Base-by-base conservation (phyloP, 2,888 invertebrate genomes). In the Fragum fragum region DNA sequence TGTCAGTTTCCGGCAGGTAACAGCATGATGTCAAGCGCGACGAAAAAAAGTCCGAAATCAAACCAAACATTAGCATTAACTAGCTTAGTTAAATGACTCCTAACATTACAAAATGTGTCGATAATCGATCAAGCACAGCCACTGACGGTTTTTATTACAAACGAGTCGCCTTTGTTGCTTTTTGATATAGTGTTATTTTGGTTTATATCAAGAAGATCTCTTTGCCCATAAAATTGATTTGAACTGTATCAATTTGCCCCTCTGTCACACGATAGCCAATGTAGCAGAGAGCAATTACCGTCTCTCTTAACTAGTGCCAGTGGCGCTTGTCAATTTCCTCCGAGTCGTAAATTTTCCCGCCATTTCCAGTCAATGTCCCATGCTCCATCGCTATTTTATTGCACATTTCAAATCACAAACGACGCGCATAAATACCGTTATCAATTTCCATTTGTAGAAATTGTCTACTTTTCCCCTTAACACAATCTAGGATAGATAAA, bases 101-200 rank as follows among this genome's bases (percentile, higher is more conserved):
- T 63, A 76, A 76, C 63, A 52, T 57, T 52, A 70, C 39, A 59
- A 73, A 68, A 71, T 53, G 66, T 79, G 83, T 83, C 83, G 69
- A 79, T 73, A 79, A 73, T 76, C 36, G 68, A 76, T 76, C 76
- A 79, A 52, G 53, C 71, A 79, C 68, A 59, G 73, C 75, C 28
- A 59, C 66, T 68, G 74, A 69, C n/a, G 61, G 36, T 66, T 71
- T 69, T 79, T 75, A 82, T 79, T 72, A 72, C 63, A 29, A 28
- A n/a, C 47, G 53, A 18, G 55, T 42, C n/a, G 47, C 66, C 70
- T 73, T 83, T 83, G 76, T 76, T 52, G 71, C 61, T 36, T 66
- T 76, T 77, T 83, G 83, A 83, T 83, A 72, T 79, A 80, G 71
- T 73, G 77, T 77, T 73, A 76, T 76, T 73, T 74, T 61, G 59